phyloP scores from a whole-genome alignment of 2,113 vertebrate species.

The Chrysochloris asiatica region DNA sequence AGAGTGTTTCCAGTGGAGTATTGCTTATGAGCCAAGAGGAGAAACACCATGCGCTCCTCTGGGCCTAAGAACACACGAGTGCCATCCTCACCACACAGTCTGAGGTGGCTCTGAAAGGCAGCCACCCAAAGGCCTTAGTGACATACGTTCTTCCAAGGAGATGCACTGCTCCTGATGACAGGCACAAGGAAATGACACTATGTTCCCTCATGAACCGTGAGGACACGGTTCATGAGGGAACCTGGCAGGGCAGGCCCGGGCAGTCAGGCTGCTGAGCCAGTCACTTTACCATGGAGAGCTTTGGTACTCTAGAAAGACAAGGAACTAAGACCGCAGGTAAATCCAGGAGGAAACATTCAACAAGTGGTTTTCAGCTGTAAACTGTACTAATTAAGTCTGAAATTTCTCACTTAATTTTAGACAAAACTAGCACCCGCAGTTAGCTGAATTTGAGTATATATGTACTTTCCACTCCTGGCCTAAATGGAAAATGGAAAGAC shows the following conservation, averaged over 20 bases:
- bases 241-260: background rate
- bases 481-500: constrained; percentile 18
- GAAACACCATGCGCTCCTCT: background rate
- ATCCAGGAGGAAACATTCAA: background rate
- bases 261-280: background rate
- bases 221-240: too few relatives aligned
- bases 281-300: background rate
- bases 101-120: background rate
- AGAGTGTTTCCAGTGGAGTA: background rate
- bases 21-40: background rate
- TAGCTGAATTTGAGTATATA: background rate
- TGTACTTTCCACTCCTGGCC: background rate
- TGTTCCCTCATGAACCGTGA: background rate
- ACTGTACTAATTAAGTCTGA: background rate
- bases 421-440: background rate
- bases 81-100: too few relatives aligned
- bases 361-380: background rate
- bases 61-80: background rate
- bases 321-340: background rate
- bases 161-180: background rate
- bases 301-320: background rate
- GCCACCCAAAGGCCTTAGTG: too few relatives aligned
- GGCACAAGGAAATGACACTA: too few relatives aligned
- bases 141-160: background rate
- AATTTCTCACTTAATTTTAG: constrained; percentile 14